Evolutionary conservation across 1,140 invertebrate species (phyloP), one percentile per base, ranked within the genome.

Genomic region (Apocrypta bakeri): DNA sequence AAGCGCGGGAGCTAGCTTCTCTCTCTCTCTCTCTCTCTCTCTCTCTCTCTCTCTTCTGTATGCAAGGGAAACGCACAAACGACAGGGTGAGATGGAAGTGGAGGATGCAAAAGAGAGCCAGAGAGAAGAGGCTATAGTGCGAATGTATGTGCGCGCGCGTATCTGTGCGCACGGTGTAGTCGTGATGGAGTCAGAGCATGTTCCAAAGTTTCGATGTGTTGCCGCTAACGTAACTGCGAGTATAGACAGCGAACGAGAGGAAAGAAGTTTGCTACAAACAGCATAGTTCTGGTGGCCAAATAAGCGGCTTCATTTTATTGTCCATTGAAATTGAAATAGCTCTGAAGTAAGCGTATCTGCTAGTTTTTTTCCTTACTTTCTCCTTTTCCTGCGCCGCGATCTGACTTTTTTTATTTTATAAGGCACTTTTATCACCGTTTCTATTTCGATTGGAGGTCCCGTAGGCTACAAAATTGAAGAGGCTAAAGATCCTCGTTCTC

Each of bases 301-400:
- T 77, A 77, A 77, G 75, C 79, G 71, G 79, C 79, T 74, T 73
- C 79, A 25, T 2, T 81, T 81, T 81, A 81, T 81, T 75, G 79
- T 75, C 40, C 69, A 79, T 83, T 79, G 63, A 75, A 80, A 83
- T 83, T 76, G 82, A 80, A 80, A 80, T 80, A 63, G 78, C 78
- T 64, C 75, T 14, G 3, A 77, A 75, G 69, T 68, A 68, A 14
- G 31, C 78, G 78, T 69, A 76, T 80, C 80, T 80, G 76, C 79
- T 68, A 69, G 24, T 68, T 74, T 73, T n/a, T 69, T 66, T 77
- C 64, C 37, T 71, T 80, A 73, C 66, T 72, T 42, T 61, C 66
- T 79, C 75, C 79, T 56, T 21, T 21, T 17, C 6, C 48, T 42
- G 3, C 17, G 48, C 48, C 14, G 12, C 42, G 42, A 48, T 80